Evolutionary conservation across 1,140 invertebrate genomes (phyloP).

Genomic region (Papilio aristodemus): DNA sequence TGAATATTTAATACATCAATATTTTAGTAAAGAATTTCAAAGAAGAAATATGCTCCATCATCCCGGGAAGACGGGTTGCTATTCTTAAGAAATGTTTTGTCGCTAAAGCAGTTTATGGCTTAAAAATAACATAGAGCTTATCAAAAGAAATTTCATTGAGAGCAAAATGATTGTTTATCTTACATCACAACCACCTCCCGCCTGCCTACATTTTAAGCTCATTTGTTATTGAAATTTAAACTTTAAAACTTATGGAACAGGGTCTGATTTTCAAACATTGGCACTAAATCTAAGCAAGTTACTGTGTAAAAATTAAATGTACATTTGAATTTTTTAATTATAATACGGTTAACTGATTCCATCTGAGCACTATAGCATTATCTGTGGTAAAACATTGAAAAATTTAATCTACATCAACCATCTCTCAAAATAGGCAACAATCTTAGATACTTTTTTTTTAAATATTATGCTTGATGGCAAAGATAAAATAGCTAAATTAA

Average conservation of each 20-base stretch:
- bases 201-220: constrained; percentile 54
- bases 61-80: too few species aligned
- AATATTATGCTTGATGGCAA: constrained; percentile 4
- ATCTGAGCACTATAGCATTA: constrained; percentile 27
- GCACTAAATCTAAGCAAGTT: constrained; percentile 38
- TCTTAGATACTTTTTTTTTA: constrained; percentile 6
- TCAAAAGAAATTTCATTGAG: constrained; percentile 44
- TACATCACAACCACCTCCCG: constrained; percentile 58
- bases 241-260: constrained; percentile 23
- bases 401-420: constrained; percentile 19
- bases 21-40: too few species aligned
- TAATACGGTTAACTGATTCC: constrained; percentile 26
- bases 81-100: neutral
- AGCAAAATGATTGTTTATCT: constrained; percentile 36
- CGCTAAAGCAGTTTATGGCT: constrained; percentile 44
- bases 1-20: too few species aligned
- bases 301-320: constrained; percentile 22
- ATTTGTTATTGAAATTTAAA: constrained; percentile 46
- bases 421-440: too few species aligned
- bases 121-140: constrained; percentile 46
- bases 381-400: constrained; percentile 14
- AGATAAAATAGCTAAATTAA: constrained; percentile 9
- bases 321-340: constrained; percentile 25
- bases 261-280: constrained; percentile 38
- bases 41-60: too few species aligned